These are phyloP conservation scores for Anthopleura xanthogrammica DNA, from an alignment of 92 coral and sea anemone genomes.

Conservation along the genomic window DNA sequence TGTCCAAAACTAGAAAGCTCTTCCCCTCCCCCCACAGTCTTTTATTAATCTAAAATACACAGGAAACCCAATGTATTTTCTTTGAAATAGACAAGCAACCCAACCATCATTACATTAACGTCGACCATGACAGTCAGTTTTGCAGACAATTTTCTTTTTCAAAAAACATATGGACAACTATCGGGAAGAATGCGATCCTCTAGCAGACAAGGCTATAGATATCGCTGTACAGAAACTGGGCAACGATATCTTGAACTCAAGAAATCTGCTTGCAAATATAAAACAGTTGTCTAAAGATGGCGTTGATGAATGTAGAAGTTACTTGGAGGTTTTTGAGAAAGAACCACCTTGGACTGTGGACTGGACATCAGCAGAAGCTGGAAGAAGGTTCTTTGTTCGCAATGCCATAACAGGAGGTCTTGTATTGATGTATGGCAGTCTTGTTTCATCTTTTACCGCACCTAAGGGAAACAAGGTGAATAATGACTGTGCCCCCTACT, in stretches of 20 bases:
- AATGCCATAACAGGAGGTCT: constrained; percentile 42
- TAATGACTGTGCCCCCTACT: background rate
- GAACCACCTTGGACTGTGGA: constrained; percentile 38
- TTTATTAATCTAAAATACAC: background rate
- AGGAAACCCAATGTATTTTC: background rate
- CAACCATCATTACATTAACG: background rate
- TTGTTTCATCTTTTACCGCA: constrained; percentile 40
- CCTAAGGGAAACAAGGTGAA: constrained; percentile 46
- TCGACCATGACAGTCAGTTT: background rate
- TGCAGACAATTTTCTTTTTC: background rate
- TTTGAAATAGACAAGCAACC: background rate
- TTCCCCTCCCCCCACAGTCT: background rate
- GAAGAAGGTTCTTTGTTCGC: constrained; percentile 52
- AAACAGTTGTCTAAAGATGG: constrained; percentile 28
- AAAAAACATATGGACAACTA: background rate
- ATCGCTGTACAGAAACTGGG: constrained; percentile 23
- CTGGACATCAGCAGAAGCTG: constrained; percentile 29
- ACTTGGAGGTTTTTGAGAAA: constrained; percentile 35
- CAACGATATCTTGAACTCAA: constrained; percentile 2
- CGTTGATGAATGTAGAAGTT: constrained; percentile 21
- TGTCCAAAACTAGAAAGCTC: background rate
- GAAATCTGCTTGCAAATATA: constrained; percentile 11
- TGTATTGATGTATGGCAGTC: constrained; percentile 56
- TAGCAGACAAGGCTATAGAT: constrained; percentile 39
- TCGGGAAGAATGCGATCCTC: constrained; percentile 38